phyloP scores from a whole-genome alignment of 1,140 invertebrate genomes.

The Popillia japonica region DNA sequence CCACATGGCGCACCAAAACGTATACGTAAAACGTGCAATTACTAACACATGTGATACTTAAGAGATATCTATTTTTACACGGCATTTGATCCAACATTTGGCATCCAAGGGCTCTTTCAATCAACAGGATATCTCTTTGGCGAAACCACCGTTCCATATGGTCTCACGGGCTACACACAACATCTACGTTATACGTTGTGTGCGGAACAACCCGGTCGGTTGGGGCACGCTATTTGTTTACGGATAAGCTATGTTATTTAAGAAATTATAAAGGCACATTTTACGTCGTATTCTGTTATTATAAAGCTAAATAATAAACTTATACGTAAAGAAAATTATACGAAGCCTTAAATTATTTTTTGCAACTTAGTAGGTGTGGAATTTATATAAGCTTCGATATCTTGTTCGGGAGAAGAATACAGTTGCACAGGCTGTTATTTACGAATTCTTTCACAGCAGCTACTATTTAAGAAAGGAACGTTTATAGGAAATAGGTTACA shows the following conservation, averaged over 20 bases:
- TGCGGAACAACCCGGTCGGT: neutral
- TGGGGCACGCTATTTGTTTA: neutral
- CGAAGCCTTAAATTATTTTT: neutral
- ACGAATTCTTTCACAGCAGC: too few relatives aligned
- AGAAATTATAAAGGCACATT: neutral
- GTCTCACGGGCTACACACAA: neutral
- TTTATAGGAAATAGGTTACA: too few relatives aligned
- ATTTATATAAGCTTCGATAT: neutral
- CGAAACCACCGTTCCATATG: slow-evolving; percentile 40
- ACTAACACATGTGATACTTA: slow-evolving; percentile 38
- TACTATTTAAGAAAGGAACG: too few relatives aligned
- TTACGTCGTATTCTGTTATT: neutral
- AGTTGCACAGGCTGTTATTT: too few relatives aligned
- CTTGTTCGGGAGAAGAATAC: neutral
- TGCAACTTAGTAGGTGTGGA: neutral
- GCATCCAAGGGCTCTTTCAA: slow-evolving; percentile 39
- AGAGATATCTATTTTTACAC: slow-evolving; percentile 39
- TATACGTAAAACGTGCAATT: slow-evolving; percentile 36
- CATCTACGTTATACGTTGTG: neutral
- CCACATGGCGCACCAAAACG: slow-evolving; percentile 33
- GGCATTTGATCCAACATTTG: slow-evolving; percentile 43
- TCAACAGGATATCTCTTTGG: slow-evolving; percentile 40
- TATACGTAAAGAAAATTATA: neutral
- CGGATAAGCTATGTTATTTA: neutral
- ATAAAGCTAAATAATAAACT: neutral